Evolutionary conservation across 2,888 invertebrate genomes (phyloP).

Genomic region (Thalpophila matura): DNA sequence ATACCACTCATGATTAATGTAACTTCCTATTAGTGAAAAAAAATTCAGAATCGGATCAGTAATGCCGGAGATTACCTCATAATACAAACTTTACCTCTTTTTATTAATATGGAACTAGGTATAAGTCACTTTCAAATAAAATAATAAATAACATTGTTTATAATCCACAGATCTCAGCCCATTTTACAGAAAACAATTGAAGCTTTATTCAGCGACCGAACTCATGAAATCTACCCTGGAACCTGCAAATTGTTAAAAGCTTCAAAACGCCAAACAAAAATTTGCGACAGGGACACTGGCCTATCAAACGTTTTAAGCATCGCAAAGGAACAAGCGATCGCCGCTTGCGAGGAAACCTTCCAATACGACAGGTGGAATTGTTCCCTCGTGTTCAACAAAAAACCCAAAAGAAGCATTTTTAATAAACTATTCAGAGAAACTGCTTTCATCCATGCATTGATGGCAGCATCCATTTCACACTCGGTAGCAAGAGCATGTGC

Average conservation of each 20-base stretch:
- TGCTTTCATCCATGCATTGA: constrained; percentile 93
- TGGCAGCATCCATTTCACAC: constrained; percentile 94
- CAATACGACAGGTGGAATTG: constrained; percentile 94
- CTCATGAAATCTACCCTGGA: constrained; percentile 80
- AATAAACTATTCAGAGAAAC: constrained; percentile 93
- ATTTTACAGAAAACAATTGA: constrained; percentile 83
- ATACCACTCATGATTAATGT: no score
- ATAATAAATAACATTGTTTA: constrained; percentile 13
- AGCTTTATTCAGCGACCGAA: constrained; percentile 80
- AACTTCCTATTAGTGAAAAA: no score
- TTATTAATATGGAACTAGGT: no score
- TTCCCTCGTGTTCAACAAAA: constrained; percentile 90
- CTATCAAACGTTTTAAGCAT: constrained; percentile 87
- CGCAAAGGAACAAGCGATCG: constrained; percentile 91
- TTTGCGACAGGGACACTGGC: constrained; percentile 91
- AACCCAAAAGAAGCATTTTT: constrained; percentile 87
- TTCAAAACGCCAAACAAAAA: constrained; percentile 91
- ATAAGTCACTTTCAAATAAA: neutral
- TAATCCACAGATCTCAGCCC: constrained; percentile 80
- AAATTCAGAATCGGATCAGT: no score
- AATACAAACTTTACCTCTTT: neutral
- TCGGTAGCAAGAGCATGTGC: constrained; percentile 93
- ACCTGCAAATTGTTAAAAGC: constrained; percentile 91
- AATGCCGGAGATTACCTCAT: neutral
- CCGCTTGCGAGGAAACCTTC: constrained; percentile 92